Evolutionary conservation across 2,797 vertebrate species (phyloP).

Genomic region (Sebastes alutus): DNA sequence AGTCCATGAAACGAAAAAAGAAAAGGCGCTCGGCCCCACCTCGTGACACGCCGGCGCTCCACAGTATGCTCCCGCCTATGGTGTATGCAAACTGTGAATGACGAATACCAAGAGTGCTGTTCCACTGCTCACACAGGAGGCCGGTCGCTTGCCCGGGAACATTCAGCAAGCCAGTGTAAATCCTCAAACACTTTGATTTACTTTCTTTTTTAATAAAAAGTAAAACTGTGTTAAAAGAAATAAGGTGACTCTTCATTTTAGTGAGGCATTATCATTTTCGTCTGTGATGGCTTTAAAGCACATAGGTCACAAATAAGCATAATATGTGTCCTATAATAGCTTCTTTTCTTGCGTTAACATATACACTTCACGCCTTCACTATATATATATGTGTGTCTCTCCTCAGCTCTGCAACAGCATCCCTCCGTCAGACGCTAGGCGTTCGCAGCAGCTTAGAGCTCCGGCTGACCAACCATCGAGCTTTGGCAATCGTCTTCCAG

Average conservation of each 20-base stretch:
- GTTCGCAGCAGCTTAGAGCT: slow-evolving; percentile 90
- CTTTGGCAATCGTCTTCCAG: slow-evolving; percentile 87
- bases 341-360: not conserved
- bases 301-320: not conserved
- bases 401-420: slow-evolving; percentile 57
- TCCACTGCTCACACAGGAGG: slow-evolving; percentile 58
- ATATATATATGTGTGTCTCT: slow-evolving; percentile 9
- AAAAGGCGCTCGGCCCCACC: slow-evolving; percentile 59
- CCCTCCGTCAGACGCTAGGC: slow-evolving; percentile 72
- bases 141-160: slow-evolving; percentile 49
- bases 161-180: slow-evolving; percentile 48
- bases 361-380: not conserved
- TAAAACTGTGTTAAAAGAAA: not conserved
- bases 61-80: slow-evolving; percentile 56
- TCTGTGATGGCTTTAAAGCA: not conserved
- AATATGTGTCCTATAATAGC: not conserved
- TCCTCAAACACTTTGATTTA: slow-evolving; percentile 41
- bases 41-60: slow-evolving; percentile 51
- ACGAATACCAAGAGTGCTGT: slow-evolving; percentile 60
- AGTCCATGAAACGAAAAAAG: slow-evolving; percentile 37
- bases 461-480: slow-evolving; percentile 84
- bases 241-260: not conserved
- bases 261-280: not conserved
- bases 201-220: slow-evolving; percentile 21
- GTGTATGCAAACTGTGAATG: slow-evolving; percentile 71